Base-by-base conservation (phyloP, 2,797 vertebrate species). In the Leuciscus waleckii region DNA sequence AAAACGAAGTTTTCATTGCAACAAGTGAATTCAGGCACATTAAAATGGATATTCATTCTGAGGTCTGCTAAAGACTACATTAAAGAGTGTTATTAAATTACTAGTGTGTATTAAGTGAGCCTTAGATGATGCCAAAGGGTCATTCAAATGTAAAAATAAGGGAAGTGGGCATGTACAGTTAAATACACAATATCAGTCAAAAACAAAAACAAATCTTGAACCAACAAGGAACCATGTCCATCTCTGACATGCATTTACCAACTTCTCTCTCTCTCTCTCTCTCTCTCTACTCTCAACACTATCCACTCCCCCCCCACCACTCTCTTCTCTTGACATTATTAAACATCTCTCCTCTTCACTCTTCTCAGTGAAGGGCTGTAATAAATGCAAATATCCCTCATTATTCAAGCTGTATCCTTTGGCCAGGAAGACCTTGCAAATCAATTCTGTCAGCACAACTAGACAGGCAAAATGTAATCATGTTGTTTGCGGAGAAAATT, bases 371-470 rank as follows among this genome's bases (percentile, higher is more conserved):
- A 65, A 89, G 73, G 46, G 67, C 65, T 8, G 74, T 58, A 73
- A 83, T 80, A 83, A 78, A 87, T 85, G 85, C 73, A 86, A 87
- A 87, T 83, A 73, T 74, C 61, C 35, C 49, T 39, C 58, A 87
- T 73, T 82, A 88, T 84, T 85, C 68, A 39, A 51, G 23, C 21
- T 14, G 58, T 69, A 65, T 85, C 37, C 78, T 88, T 83, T 83
- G 74, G 83, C 87, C 85, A 82, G 81, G 39, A 85, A 85, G 79
- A 75, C 79, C 70, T 81, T 73, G 89, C 89, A 90, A 89, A 91
- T 87, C 89, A 79, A 87, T 86, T 63, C 83, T 89, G 89, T 88
- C 88, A 84, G 86, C 82, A 51, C 78, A 86, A 89, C 82, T 79
- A 87, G 85, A 77, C 80, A 87, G 79, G 76, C 81, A 88, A 80